These are phyloP conservation scores for Drosophila cyrtoloma DNA, from an alignment of 2,888 invertebrate species.

Conservation along the genomic window DNA sequence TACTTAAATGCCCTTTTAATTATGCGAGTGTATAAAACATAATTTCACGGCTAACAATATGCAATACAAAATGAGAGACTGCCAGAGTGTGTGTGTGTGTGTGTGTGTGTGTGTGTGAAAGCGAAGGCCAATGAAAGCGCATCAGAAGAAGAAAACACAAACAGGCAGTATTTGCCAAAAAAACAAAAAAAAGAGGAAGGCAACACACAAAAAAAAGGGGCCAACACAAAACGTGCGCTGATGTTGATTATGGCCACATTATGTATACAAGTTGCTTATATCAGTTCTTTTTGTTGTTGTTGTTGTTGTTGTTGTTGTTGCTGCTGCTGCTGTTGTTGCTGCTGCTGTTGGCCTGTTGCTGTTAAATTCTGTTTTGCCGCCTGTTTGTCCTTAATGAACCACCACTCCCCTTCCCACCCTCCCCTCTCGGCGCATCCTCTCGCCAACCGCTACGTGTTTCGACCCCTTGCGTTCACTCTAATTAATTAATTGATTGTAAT, in stretches of 20 bases:
- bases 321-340: constrained; percentile 1
- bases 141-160: constrained; percentile 20
- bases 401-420: constrained; percentile 34
- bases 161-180: neutral
- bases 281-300: constrained; percentile 17
- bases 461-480: constrained; percentile 66
- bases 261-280: constrained; percentile 65
- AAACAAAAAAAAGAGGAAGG: constrained; percentile 1
- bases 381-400: constrained; percentile 60
- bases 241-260: constrained; percentile 71
- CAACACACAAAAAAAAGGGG: constrained; percentile 9
- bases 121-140: constrained; percentile 37
- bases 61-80: constrained; percentile 63
- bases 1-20: constrained; percentile 61
- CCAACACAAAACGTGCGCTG: constrained; percentile 38
- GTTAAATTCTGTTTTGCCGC: constrained; percentile 34
- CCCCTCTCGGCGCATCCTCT: neutral
- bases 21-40: constrained; percentile 59
- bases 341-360: constrained; percentile 7
- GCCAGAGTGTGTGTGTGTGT: neutral
- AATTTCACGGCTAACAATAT: constrained; percentile 71
- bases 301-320: constrained; percentile 12
- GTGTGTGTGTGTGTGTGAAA: constrained; percentile 15
- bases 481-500: constrained; percentile 84
- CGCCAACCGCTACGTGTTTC: neutral